These are phyloP conservation scores for Chalcis sispes DNA, from an alignment of 2,888 invertebrate genomes.

Conservation along the genomic window DNA sequence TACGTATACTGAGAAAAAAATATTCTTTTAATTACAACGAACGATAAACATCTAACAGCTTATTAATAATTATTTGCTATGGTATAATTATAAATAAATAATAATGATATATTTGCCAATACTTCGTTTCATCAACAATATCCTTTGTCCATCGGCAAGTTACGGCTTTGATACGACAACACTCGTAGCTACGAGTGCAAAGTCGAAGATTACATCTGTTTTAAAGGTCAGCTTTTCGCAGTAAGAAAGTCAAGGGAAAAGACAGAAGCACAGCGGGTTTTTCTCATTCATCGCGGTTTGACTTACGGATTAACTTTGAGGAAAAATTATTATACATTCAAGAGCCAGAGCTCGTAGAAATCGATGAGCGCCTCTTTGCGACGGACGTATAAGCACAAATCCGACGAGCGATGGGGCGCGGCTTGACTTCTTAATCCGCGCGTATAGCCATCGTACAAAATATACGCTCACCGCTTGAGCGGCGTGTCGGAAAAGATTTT, in stretches of 20 bases:
- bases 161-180: no score
- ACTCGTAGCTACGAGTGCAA: background rate
- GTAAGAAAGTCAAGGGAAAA: slow-evolving; percentile 40
- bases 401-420: background rate
- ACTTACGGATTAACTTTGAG: slow-evolving; percentile 62
- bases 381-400: background rate
- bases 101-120: no score
- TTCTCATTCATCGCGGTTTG: slow-evolving; percentile 59
- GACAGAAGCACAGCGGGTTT: slow-evolving; percentile 47
- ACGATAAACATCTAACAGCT: no score
- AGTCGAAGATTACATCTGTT: slow-evolving; percentile 43
- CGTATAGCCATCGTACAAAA: slow-evolving; percentile 50
- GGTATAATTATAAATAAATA: no score
- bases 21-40: no score
- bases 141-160: no score
- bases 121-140: no score
- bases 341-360: slow-evolving; percentile 37
- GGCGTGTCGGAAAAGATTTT: slow-evolving; percentile 52
- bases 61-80: no score
- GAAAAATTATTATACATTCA: slow-evolving; percentile 62
- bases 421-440: slow-evolving; percentile 65
- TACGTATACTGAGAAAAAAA: no score
- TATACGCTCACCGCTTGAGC: slow-evolving; percentile 9
- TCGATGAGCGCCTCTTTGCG: slow-evolving; percentile 24
- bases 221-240: slow-evolving; percentile 52